Evolutionary conservation across 2,888 invertebrate species (phyloP).

Genomic region (Apodemia duryi): DNA sequence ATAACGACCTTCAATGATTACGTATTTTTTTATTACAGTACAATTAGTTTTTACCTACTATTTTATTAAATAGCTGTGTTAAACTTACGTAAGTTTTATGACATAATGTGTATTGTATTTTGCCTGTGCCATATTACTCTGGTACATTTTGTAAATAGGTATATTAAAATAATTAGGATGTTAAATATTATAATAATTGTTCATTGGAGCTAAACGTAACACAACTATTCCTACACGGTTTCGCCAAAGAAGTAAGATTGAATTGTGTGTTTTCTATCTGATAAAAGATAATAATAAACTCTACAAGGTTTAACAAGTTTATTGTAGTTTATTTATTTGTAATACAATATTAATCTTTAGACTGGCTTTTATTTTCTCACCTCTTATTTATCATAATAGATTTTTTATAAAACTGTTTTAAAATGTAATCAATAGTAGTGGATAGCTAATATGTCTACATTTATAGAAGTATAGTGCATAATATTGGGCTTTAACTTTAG

Average conservation of each 20-base stretch:
- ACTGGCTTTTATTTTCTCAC: too few species aligned
- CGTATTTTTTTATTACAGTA: too few species aligned
- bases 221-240: slow-evolving; percentile 32
- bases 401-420: too few species aligned
- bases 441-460: too few species aligned
- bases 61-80: too few species aligned
- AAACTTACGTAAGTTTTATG: too few species aligned
- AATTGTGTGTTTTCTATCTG: slow-evolving; percentile 26
- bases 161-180: slow-evolving; percentile 30
- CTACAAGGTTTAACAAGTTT: slow-evolving; percentile 1
- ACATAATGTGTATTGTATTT: slow-evolving; percentile 18
- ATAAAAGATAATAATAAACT: not conserved
- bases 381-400: too few species aligned
- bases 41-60: too few species aligned
- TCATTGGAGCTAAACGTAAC: slow-evolving; percentile 26
- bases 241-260: slow-evolving; percentile 41
- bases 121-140: slow-evolving; percentile 33
- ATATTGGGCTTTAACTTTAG: too few species aligned
- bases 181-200: slow-evolving; percentile 22
- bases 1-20: too few species aligned
- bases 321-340: slow-evolving; percentile 67
- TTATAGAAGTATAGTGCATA: too few species aligned
- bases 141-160: slow-evolving; percentile 41
- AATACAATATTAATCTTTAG: slow-evolving; percentile 46
- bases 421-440: too few species aligned